These are phyloP conservation scores for Diplazon laetatorius DNA, from an alignment of 2,888 invertebrate genomes.

Conservation along the genomic window DNA sequence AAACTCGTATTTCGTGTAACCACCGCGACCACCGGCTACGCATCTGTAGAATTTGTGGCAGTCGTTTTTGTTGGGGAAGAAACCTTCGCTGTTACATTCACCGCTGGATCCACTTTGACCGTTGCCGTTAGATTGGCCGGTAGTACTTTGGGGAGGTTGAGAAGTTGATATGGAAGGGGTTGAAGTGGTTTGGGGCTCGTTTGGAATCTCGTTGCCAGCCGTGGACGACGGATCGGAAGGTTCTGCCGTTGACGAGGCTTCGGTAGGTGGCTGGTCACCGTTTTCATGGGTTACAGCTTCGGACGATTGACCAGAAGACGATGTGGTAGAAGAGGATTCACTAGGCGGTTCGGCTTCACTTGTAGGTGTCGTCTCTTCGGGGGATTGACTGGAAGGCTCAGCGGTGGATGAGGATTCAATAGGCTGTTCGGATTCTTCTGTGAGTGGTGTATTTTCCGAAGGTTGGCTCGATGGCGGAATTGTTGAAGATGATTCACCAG, in stretches of 20 bases:
- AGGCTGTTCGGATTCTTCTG: constrained; percentile 3
- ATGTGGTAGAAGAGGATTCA: constrained; percentile 14
- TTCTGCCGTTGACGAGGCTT: background rate
- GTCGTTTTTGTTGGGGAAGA: constrained; percentile 87
- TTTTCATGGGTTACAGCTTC: background rate
- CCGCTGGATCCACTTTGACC: constrained; percentile 26
- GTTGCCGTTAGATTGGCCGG: background rate
- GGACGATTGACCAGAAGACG: background rate
- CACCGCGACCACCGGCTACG: constrained; percentile 85
- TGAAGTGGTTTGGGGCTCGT: background rate
- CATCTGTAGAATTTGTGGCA: constrained; percentile 92
- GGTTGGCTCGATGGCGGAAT: background rate
- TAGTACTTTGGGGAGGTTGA: constrained; percentile 8
- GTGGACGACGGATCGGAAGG: background rate
- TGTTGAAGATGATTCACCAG: constrained; percentile 1
- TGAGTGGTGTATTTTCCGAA: background rate
- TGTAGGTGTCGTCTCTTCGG: background rate
- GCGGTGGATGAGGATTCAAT: constrained; percentile 21
- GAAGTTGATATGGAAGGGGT: constrained; percentile 4
- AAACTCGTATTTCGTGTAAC: constrained; percentile 88
- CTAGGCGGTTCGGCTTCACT: background rate
- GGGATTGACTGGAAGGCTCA: background rate
- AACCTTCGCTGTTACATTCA: constrained; percentile 87
- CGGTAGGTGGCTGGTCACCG: background rate
- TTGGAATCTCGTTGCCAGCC: background rate